Evolutionary conservation across 2,113 vertebrate genomes (phyloP).

Genomic region (Tragelaphus imberbis): DNA sequence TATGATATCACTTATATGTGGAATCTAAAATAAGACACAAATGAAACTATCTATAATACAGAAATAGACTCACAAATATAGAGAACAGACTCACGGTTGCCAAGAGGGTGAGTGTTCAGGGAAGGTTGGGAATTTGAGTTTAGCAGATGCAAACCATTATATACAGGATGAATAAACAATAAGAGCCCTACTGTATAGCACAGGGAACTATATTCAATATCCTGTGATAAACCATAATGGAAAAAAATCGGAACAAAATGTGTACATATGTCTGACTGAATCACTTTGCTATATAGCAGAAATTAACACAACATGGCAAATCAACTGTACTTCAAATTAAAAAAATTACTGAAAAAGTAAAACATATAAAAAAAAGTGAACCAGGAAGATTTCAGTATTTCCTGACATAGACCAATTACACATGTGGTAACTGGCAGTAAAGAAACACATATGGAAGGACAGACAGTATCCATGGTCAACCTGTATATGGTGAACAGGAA

Average conservation of each 20-base stretch:
- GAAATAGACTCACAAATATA: not conserved
- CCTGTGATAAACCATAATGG: not conserved
- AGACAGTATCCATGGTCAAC: not conserved
- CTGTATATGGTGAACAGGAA: not conserved
- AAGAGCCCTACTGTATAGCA: not conserved
- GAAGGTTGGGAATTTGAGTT: not conserved
- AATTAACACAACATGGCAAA: not conserved
- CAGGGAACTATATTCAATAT: not conserved
- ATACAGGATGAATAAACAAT: not conserved
- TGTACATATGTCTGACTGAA: not conserved
- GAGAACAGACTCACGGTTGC: not conserved
- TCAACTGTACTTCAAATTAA: not conserved
- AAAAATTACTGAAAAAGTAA: not conserved
- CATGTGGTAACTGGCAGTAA: not conserved
- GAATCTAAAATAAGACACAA: not conserved
- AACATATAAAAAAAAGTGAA: not conserved
- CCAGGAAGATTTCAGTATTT: not conserved
- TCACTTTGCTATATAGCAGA: not conserved
- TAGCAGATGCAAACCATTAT: not conserved
- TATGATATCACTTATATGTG: not conserved
- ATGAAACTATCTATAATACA: not conserved
- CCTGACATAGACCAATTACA: not conserved
- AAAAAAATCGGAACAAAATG: not conserved
- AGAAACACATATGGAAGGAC: not conserved
- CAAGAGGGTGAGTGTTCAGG: not conserved